These are phyloP conservation scores for Vimba vimba DNA, from an alignment of 2,113 vertebrate species.

Conservation along the genomic window DNA sequence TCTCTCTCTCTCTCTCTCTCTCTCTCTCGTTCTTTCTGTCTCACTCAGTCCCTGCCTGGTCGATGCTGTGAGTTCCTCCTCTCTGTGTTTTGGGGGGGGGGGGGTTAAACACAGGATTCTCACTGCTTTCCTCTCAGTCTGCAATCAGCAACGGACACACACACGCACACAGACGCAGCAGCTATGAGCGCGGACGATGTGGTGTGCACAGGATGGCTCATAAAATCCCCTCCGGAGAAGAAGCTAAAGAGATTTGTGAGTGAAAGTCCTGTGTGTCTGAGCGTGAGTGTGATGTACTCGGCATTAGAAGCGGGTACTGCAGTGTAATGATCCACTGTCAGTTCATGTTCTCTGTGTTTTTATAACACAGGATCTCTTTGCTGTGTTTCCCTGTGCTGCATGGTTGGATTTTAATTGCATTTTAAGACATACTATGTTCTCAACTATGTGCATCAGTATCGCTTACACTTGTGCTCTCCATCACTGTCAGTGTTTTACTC, in stretches of 20 bases:
- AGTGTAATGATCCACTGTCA: constrained; percentile 14
- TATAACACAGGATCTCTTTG: neutral
- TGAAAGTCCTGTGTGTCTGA: constrained; percentile 61
- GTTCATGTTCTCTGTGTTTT: constrained; percentile 11
- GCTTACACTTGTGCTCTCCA: neutral
- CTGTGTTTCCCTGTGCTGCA: neutral
- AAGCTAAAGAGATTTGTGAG: constrained; percentile 99
- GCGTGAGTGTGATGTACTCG: constrained; percentile 5
- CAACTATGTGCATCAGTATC: neutral
- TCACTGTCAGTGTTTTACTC: neutral
- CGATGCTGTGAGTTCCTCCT: constrained; percentile 89
- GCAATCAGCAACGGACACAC: constrained; percentile 59
- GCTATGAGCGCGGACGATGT: constrained; percentile 94
- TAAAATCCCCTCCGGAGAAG: constrained; percentile 98
- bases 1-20: constrained; percentile 19
- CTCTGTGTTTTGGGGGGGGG: constrained; percentile 66
- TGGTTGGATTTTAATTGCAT: neutral
- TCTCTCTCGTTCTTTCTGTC: constrained; percentile 34
- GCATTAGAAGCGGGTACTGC: constrained; percentile 33
- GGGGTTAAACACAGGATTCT: constrained; percentile 76
- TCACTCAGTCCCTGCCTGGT: constrained; percentile 74
- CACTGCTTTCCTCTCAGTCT: constrained; percentile 74
- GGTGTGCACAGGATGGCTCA: constrained; percentile 95
- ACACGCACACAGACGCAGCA: constrained; percentile 68
- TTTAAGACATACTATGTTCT: neutral